Evolutionary conservation across 1,140 invertebrate species (phyloP).

Genomic region (Kradibia gibbosae): DNA sequence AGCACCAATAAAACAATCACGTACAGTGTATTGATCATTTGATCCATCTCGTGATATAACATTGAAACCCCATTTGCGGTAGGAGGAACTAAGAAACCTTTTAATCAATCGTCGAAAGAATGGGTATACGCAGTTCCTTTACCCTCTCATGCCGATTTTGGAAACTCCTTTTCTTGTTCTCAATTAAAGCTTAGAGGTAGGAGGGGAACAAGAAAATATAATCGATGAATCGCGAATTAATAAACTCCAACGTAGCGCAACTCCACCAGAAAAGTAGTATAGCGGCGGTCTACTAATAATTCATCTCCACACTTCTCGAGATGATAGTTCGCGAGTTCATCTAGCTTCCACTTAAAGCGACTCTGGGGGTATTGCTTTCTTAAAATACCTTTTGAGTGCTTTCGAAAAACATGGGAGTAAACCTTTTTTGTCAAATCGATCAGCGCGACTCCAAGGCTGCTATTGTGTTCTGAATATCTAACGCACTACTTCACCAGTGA

Average conservation of each 20-base stretch:
- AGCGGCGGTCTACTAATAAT: background rate
- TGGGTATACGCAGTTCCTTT: no score
- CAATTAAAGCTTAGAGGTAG: conserved; percentile 37
- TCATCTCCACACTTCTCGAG: background rate
- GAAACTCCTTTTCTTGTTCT: conserved; percentile 3
- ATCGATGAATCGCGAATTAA: background rate
- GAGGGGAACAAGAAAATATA: conserved; percentile 12
- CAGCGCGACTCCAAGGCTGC: background rate
- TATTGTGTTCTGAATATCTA: background rate
- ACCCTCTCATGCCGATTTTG: no score
- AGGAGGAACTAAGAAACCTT: background rate
- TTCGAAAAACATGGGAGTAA: background rate
- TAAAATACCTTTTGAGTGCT: background rate
- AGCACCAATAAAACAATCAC: conserved; percentile 10
- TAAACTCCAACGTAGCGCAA: background rate
- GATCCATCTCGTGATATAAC: background rate
- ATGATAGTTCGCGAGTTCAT: background rate
- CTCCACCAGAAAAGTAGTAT: conserved; percentile 1
- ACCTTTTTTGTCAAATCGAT: background rate
- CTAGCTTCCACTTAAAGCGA: background rate
- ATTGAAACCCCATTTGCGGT: background rate
- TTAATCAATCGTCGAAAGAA: conserved; percentile 24
- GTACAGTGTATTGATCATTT: background rate
- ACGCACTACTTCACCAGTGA: background rate
- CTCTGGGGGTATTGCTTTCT: conserved; percentile 21